Percentiles rank a stretch among this genome's conserved stretches.
These are phyloP conservation scores for Lasioglossum morio DNA, from an alignment of 2,888 invertebrate species.

Conservation along the genomic window DNA sequence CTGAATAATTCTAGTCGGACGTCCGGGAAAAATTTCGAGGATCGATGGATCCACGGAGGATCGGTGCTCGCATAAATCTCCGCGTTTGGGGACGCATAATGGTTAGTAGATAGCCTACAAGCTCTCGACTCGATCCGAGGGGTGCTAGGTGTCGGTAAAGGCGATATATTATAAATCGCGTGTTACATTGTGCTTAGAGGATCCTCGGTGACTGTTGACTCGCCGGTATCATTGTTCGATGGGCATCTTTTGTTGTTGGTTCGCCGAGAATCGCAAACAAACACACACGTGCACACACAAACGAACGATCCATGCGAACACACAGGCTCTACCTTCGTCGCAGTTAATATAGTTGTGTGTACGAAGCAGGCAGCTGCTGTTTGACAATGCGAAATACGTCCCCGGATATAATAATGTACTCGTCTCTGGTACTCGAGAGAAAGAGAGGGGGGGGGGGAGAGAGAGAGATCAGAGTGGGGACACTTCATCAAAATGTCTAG, in stretches of 20 bases:
- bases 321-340: slow-evolving; percentile 27
- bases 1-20: not conserved
- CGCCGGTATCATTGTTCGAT: slow-evolving; percentile 80
- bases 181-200: slow-evolving; percentile 82
- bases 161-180: slow-evolving; percentile 81
- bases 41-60: slow-evolving; percentile 32
- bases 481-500: slow-evolving; percentile 82
- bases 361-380: slow-evolving; percentile 78
- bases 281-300: slow-evolving; percentile 71
- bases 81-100: slow-evolving; percentile 59
- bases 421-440: slow-evolving; percentile 69
- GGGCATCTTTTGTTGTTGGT: slow-evolving; percentile 81
- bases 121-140: slow-evolving; percentile 60
- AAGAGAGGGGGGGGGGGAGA: not conserved
- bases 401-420: slow-evolving; percentile 82
- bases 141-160: slow-evolving; percentile 61
- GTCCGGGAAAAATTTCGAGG: slow-evolving; percentile 26
- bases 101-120: slow-evolving; percentile 44
- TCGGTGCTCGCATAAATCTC: slow-evolving; percentile 47
- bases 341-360: slow-evolving; percentile 80
- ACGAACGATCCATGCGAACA: not conserved
- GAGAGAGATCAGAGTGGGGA: slow-evolving; percentile 62
- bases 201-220: slow-evolving; percentile 83
- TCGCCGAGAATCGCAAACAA: slow-evolving; percentile 81
- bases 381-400: slow-evolving; percentile 80